Percentiles rank a stretch among this genome's conserved stretches.
Conservation (phyloP, 2,888 invertebrate genomes). For the Steinernema scapterisci region DNA sequence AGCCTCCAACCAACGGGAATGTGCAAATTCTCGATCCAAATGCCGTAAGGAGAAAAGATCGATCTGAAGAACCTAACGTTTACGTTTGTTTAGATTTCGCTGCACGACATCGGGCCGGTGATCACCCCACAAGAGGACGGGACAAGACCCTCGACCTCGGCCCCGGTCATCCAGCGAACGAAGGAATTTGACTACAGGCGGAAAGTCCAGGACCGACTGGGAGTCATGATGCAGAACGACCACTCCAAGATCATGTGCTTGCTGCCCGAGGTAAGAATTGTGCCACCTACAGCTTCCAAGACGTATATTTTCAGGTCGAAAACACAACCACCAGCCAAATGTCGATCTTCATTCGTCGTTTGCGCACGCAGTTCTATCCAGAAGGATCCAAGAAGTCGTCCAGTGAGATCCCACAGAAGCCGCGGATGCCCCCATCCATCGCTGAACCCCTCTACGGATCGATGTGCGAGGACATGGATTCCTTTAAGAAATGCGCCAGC, state of each 20-base stretch:
- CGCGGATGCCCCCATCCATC: neutral
- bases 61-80: too few species aligned
- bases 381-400: conserved; percentile 2
- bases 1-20: neutral
- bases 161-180: neutral
- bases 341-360: conserved; percentile 20
- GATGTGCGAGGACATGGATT: conserved; percentile 7
- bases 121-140: conserved; percentile 6
- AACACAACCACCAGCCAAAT: conserved; percentile 16
- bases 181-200: conserved; percentile 28
- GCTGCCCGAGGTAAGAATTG: conserved; percentile 10
- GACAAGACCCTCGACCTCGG: neutral
- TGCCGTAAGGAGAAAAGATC: neutral
- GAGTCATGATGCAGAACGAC: conserved; percentile 5
- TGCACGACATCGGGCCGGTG: conserved; percentile 15
- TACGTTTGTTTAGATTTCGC: conserved; percentile 8
- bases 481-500: neutral
- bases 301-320: neutral
- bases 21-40: conserved; percentile 9
- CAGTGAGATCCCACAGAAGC: neutral
- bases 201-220: conserved; percentile 21
- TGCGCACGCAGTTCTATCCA: conserved; percentile 13
- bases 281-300: neutral
- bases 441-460: conserved; percentile 2
- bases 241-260: neutral